These are phyloP conservation scores for Thymelicus lineola DNA, from an alignment of 2,888 invertebrate genomes.

Conservation along the genomic window DNA sequence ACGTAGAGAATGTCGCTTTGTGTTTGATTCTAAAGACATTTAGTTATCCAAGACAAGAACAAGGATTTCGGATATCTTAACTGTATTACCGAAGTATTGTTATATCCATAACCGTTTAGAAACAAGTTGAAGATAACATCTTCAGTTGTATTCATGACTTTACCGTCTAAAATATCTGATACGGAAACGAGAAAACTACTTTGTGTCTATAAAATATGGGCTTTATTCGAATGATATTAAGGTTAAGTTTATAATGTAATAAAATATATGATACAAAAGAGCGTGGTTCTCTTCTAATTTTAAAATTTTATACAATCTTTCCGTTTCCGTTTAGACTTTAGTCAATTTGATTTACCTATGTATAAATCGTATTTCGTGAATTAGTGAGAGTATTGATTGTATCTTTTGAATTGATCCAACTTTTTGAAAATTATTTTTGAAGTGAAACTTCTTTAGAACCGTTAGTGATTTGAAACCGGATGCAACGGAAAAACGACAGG, in stretches of 20 bases:
- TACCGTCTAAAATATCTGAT: neutral
- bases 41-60: constrained; percentile 28
- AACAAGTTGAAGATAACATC: constrained; percentile 9
- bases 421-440: too few species aligned
- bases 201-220: neutral
- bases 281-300: too few species aligned
- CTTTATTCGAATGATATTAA: neutral
- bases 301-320: too few species aligned
- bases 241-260: neutral
- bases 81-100: constrained; percentile 11
- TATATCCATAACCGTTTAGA: constrained; percentile 11
- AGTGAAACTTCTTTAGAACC: too few species aligned
- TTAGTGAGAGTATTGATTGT: too few species aligned
- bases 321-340: too few species aligned
- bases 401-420: too few species aligned
- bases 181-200: neutral
- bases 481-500: too few species aligned
- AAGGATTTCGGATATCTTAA: constrained; percentile 14
- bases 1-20: constrained; percentile 24
- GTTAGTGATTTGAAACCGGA: too few species aligned
- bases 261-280: too few species aligned
- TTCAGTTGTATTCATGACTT: constrained; percentile 3
- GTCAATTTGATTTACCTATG: too few species aligned
- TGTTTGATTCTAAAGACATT: constrained; percentile 29
- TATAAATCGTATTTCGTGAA: too few species aligned